Evolutionary conservation across 1,140 invertebrate genomes (phyloP), one percentile per base, ranked within the genome.

Genomic region (Manduca sexta): DNA sequence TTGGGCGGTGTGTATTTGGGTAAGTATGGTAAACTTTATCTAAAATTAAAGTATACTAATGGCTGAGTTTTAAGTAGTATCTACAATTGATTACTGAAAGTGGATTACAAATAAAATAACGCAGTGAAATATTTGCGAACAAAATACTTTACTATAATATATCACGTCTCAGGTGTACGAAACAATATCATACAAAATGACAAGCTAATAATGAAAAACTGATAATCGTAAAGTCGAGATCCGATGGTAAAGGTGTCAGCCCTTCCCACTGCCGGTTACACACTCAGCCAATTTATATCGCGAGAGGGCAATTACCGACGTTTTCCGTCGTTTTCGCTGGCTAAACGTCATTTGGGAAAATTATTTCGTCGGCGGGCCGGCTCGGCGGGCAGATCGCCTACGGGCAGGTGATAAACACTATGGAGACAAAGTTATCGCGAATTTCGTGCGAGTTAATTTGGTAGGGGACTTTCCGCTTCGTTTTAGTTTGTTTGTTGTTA

Each of bases 281-380:
- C 69, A 69, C 64, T 73, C 70, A 60, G 66, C 68, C 70, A 78
- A 75, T 75, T 78, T 78, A 74, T 73, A 73, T 60, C 49, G 62
- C 69, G 68, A 72, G 73, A 64, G 69, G 72, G 74, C 74, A 72
- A 75, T 78, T 74, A 75, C 69, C 45, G 47, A 52, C 60, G 58
- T 61, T 70, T 72, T 63, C 70, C 66, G 64, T 67, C 70, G 60
- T 71, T 77, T 78, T 67, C 57, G 47, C 38, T 46, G 53, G 53
- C 64, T 57, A 72, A 76, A 76, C 65, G 64, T 76, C 69, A 70
- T 78, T 76, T 76, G 63, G 47, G 65, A 48, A 74, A 72, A 78
- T 78, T 70, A 75, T 77, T 69, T 61, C 60, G 52, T 53, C 56
- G 63, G 51, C 49, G 51, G 49, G 40, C 49, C 43, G 40, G 14